Conservation (phyloP, 1,140 invertebrate species). For the Lucilia cuprina region DNA sequence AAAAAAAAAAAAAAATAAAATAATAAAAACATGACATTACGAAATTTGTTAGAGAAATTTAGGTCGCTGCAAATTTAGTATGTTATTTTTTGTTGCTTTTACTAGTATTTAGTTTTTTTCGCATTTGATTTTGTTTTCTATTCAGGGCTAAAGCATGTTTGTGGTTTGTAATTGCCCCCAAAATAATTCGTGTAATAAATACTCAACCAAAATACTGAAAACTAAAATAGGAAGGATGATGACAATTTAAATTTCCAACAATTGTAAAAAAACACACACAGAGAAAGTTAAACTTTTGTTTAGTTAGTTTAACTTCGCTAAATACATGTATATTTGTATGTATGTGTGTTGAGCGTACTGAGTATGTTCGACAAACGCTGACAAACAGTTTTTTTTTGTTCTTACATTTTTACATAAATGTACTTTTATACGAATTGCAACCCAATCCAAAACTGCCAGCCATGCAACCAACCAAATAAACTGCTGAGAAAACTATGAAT, state of each 20-base stretch:
- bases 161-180: conserved; percentile 9
- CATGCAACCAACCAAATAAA: too few relatives aligned
- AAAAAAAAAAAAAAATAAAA: neutral
- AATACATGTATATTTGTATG: neutral
- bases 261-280: neutral
- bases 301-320: neutral
- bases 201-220: neutral
- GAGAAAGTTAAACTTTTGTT: neutral
- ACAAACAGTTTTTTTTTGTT: neutral
- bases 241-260: conserved; percentile 12
- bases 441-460: too few relatives aligned
- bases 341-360: neutral
- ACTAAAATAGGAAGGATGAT: conserved; percentile 5
- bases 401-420: too few relatives aligned
- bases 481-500: too few relatives aligned
- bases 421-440: too few relatives aligned
- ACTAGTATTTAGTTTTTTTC: neutral
- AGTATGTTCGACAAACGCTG: neutral
- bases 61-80: conserved; percentile 4
- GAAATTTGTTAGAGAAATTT: neutral
- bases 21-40: neutral
- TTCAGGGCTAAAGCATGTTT: conserved; percentile 14
- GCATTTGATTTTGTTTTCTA: neutral
- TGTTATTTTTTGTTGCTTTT: neutral
- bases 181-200: conserved; percentile 12